Percentiles rank a stretch among this genome's conserved stretches.
phyloP scores from a whole-genome alignment of 2,113 vertebrate species.

The Atrichornis clamosus region DNA sequence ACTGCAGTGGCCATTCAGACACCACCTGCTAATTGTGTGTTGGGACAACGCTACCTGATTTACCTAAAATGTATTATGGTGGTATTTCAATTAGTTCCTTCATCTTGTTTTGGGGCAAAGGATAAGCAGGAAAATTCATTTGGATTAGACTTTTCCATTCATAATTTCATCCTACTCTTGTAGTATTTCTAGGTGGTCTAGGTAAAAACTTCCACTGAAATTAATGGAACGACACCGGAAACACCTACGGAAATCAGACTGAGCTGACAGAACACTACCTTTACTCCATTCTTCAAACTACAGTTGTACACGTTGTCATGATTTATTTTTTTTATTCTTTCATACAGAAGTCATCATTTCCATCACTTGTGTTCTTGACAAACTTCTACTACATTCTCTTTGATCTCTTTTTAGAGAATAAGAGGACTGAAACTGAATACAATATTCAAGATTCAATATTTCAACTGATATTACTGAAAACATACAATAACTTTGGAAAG shows the following conservation, averaged over 20 bases:
- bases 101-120: neutral
- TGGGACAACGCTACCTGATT: neutral
- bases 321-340: neutral
- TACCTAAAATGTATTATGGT: neutral
- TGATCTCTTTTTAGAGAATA: neutral
- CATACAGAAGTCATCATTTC: neutral
- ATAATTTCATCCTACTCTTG: neutral
- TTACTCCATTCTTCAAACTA: neutral
- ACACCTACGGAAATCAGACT: neutral
- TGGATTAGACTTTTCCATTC: neutral
- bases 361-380: neutral
- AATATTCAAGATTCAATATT: neutral
- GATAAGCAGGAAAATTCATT: neutral
- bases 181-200: neutral
- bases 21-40: neutral
- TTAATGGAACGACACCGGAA: neutral
- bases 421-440: neutral
- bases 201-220: neutral
- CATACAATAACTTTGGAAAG: neutral
- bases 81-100: neutral
- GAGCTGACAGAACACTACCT: neutral
- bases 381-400: neutral
- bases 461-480: neutral
- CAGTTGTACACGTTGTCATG: fast-evolving
- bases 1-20: neutral